phyloP scores from a whole-genome alignment of 2,797 vertebrate species.

The Mormyrus hasselquistii region DNA sequence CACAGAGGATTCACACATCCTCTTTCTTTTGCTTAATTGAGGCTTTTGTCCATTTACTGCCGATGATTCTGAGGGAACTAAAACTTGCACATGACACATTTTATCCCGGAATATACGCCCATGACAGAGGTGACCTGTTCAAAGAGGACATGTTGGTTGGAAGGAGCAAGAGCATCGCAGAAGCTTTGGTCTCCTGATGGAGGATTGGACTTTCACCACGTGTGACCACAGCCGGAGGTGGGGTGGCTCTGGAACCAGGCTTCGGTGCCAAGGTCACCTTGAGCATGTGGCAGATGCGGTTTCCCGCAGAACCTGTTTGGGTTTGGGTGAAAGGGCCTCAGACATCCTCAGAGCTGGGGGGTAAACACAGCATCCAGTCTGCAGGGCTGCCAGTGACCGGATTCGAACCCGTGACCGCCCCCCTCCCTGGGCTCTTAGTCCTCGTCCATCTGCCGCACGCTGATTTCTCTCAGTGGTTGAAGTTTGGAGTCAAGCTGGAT shows the following conservation, averaged over 20 bases:
- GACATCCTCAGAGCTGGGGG: neutral
- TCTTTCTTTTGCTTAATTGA: neutral
- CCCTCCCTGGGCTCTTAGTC: slow-evolving; percentile 17
- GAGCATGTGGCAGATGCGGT: neutral
- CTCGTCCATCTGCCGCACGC: slow-evolving; percentile 10
- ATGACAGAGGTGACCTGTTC: neutral
- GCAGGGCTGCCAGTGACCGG: neutral
- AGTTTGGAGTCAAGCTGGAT: neutral
- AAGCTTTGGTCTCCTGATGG: neutral
- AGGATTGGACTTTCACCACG: neutral
- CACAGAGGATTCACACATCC: neutral
- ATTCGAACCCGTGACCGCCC: neutral
- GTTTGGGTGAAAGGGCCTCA: neutral
- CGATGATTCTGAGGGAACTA: neutral
- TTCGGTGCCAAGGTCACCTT: slow-evolving; percentile 4
- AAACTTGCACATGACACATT: neutral
- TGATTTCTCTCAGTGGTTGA: slow-evolving; percentile 1
- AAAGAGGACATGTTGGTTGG: neutral
- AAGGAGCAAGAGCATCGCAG: neutral
- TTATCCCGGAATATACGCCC: neutral
- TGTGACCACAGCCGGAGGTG: neutral
- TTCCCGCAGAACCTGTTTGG: neutral
- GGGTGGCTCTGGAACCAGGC: neutral
- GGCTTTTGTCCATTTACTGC: neutral
- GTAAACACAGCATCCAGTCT: neutral